Base-by-base conservation (phyloP, 2,113 vertebrate species). In the Pangasianodon gigas region DNA sequence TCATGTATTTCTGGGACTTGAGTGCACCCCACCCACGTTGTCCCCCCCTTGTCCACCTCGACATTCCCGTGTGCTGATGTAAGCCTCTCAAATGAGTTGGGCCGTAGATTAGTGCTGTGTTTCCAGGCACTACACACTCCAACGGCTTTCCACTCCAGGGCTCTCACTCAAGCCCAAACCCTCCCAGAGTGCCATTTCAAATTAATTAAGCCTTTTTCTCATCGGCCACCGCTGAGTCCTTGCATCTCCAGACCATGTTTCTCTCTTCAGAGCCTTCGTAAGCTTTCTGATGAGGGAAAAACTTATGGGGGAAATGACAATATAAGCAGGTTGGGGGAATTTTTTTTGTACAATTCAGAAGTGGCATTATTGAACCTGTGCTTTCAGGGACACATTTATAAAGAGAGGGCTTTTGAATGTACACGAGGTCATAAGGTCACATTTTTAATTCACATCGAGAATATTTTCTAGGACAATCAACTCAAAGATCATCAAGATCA, bases 141-240 rank as follows among this genome's bases (percentile, higher is more conserved):
- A 97, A 97, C 97, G 96, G 96, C 97, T 98, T 98, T 98, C 97
- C 97, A 97, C 97, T 97, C 96, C 95, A 97, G 92, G 95, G 96
- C 96, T 93, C 95, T 97, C 96, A 85, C 87, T 87, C 86, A 97
- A 97, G 96, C 97, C 96, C 95, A 95, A 96, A 97, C 96, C 95
- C 95, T 96, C 95, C 97, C 96, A 97, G 97, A 98, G 97, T 97
- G 97, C 97, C 97, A 97, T 98, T 98, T 97, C 97, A 97, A 97
- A 98, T 98, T 97, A 98, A 99, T 99, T 97, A 97, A 97, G 97
- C 95, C 96, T 97, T 96, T 95, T 96, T 96, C 95, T 95, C 96
- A 86, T 96, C 95, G 85, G 54, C 94, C 94, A 96, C 94, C 94
- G 29, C 74, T 56, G 96, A 97, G 96, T 96, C 96, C 79, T 95